Percentiles rank a stretch among this genome's conserved stretches.
phyloP scores from a whole-genome alignment of 2,888 invertebrate species.

The Creontiades dilutus region DNA sequence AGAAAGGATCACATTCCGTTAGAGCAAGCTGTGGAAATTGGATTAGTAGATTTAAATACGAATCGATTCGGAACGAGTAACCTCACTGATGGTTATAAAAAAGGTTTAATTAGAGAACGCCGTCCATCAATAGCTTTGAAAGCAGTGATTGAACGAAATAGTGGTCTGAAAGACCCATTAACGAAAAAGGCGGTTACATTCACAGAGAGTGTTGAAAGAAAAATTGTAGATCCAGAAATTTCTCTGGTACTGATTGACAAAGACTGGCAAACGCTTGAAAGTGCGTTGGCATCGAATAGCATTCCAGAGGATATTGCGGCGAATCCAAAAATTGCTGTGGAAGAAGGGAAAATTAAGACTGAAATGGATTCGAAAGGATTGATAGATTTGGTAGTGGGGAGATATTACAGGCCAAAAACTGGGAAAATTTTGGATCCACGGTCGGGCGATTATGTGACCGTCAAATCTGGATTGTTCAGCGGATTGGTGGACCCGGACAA shows the following conservation, averaged over 20 bases:
- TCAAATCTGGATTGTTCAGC: constrained; percentile 79
- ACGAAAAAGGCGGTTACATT: constrained; percentile 79
- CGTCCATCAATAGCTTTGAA: constrained; percentile 78
- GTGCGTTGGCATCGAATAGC: constrained; percentile 11
- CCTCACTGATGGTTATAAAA: constrained; percentile 78
- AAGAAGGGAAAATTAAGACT: constrained; percentile 79
- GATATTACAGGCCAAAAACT: constrained; percentile 87
- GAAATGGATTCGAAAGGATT: constrained; percentile 87
- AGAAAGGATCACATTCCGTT: constrained; percentile 82
- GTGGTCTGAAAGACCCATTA: constrained; percentile 76
- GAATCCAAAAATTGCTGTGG: constrained; percentile 82
- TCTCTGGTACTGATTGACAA: constrained; percentile 34
- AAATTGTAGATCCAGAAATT: constrained; percentile 85
- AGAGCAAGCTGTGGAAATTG: constrained; percentile 89
- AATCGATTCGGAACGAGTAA: constrained; percentile 80
- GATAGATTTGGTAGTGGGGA: constrained; percentile 88
- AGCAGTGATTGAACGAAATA: constrained; percentile 65
- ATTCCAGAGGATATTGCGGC: constrained; percentile 78
- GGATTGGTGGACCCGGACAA: constrained; percentile 86
- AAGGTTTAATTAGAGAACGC: constrained; percentile 43
- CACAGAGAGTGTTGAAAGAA: constrained; percentile 87
- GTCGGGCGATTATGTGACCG: constrained; percentile 86
- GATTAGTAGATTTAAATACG: constrained; percentile 87
- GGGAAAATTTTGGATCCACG: constrained; percentile 89
- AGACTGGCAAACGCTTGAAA: constrained; percentile 10